Conservation (phyloP, 2,113 vertebrate genomes). For the Pogonocichla stellata region DNA sequence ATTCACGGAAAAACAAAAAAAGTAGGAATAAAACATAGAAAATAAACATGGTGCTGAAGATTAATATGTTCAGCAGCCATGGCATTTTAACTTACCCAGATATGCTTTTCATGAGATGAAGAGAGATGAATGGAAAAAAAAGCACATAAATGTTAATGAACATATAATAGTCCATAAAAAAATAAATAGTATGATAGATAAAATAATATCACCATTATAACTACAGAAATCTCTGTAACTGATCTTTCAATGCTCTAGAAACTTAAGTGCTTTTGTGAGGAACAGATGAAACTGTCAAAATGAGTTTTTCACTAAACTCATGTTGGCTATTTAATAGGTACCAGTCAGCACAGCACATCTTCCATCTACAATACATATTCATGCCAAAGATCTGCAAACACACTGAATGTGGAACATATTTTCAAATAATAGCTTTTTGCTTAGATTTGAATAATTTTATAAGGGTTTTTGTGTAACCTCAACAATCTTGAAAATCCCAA, state of each 20-base stretch:
- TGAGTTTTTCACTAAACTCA: not conserved
- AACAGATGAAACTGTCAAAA: not conserved
- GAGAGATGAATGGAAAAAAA: constrained; percentile 88
- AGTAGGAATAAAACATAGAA: constrained; percentile 44
- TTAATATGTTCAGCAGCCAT: constrained; percentile 80
- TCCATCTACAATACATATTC: not conserved
- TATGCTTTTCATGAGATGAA: constrained; percentile 90
- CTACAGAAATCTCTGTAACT: constrained; percentile 31
- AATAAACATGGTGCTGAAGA: constrained; percentile 82
- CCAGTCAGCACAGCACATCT: not conserved
- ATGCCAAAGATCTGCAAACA: not conserved
- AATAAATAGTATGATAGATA: constrained; percentile 53
- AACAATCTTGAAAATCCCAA: not conserved
- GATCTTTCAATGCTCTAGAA: not conserved
- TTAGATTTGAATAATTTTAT: not conserved
- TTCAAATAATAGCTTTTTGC: not conserved
- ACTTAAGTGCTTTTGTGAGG: not conserved
- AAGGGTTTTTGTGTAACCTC: not conserved
- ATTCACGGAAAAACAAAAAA: constrained; percentile 36
- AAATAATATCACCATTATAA: constrained; percentile 64
- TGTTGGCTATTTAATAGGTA: not conserved
- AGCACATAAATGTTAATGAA: constrained; percentile 93
- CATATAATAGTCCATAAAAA: constrained; percentile 70
- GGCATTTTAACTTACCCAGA: constrained; percentile 87
- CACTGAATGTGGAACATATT: not conserved